These are phyloP conservation scores for Lycopodina hypogea DNA, from an alignment of 37 sponge, comb jelly and placozoan genomes.

Conservation along the genomic window DNA sequence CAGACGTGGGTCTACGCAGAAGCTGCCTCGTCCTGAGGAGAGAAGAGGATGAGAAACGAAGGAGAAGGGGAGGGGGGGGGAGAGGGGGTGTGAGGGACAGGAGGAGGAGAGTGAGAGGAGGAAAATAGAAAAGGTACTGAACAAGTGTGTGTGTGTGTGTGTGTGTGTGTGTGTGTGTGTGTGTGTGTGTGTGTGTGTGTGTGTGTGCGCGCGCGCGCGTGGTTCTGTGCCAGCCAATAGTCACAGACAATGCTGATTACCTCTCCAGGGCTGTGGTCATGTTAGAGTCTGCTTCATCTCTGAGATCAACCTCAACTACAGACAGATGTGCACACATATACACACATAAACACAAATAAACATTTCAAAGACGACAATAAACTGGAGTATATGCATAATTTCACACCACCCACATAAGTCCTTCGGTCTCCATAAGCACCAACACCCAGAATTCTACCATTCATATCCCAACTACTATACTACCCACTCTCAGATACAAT, in stretches of 20 bases:
- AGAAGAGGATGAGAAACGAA: background rate
- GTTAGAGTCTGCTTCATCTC: constrained; percentile 2
- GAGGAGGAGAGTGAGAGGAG: background rate
- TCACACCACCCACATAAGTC: too few relatives aligned
- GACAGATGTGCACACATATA: background rate
- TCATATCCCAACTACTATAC: too few relatives aligned
- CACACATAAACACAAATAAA: background rate
- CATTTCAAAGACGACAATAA: background rate
- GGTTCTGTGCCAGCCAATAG: too few relatives aligned
- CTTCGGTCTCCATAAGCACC: background rate
- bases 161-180: too few relatives aligned
- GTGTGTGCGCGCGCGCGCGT: too few relatives aligned
- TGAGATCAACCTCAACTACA: constrained; percentile 5
- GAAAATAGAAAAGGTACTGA: background rate
- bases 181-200: too few relatives aligned
- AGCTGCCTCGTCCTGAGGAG: constrained; percentile 46
- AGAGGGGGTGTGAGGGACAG: background rate
- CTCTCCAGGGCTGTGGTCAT: background rate
- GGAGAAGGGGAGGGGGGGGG: background rate
- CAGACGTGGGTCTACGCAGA: constrained; percentile 1
- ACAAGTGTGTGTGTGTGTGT: too few relatives aligned
- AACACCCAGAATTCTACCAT: background rate
- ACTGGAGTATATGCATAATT: background rate
- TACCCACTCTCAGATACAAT: constrained; percentile 1
- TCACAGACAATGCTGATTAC: background rate